A percentile compares a stretch with the other conserved stretches of the same genome.
These are phyloP conservation scores for Phaonia tiefii DNA, from an alignment of 2,888 invertebrate species.

Conservation along the genomic window DNA sequence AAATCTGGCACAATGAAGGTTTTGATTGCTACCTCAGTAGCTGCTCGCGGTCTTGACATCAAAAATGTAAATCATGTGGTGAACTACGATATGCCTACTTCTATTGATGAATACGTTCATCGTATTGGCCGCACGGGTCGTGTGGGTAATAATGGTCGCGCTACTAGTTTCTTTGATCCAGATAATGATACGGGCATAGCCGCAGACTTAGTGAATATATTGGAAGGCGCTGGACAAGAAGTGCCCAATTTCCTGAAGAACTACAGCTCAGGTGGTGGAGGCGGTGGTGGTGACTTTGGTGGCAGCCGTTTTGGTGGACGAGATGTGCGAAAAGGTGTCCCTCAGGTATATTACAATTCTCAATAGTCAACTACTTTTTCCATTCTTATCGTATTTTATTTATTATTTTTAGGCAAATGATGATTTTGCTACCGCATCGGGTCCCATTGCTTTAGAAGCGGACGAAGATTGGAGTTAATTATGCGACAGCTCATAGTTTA, in stretches of 20 bases:
- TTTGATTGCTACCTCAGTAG: conserved; percentile 96
- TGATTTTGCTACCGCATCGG: conserved; percentile 61
- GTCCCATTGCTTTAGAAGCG: conserved; percentile 70
- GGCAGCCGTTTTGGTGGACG: conserved; percentile 85
- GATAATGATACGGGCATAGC: conserved; percentile 84
- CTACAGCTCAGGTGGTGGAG: conserved; percentile 81
- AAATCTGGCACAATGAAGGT: conserved; percentile 88
- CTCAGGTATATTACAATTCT: conserved; percentile 63
- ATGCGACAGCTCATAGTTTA: conserved; percentile 15
- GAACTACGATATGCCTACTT: conserved; percentile 94
- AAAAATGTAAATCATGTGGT: conserved; percentile 93
- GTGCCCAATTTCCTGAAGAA: conserved; percentile 88
- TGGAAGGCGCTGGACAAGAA: conserved; percentile 89
- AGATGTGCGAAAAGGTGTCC: conserved; percentile 82
- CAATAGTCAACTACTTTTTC: background rate
- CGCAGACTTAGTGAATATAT: conserved; percentile 85
- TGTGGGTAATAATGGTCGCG: conserved; percentile 93
- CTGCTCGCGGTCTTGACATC: conserved; percentile 95
- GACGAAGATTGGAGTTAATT: conserved; percentile 71
- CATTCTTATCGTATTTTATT: background rate
- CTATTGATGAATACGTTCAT: conserved; percentile 96
- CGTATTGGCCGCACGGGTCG: conserved; percentile 97
- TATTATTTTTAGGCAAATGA: conserved; percentile 65
- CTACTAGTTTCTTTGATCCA: conserved; percentile 91
- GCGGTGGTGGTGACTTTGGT: conserved; percentile 68